A percentile compares a stretch with the other conserved stretches of the same genome.
Evolutionary conservation across 2,113 vertebrate genomes (phyloP).

Genomic region (Calidris pygmaea): DNA sequence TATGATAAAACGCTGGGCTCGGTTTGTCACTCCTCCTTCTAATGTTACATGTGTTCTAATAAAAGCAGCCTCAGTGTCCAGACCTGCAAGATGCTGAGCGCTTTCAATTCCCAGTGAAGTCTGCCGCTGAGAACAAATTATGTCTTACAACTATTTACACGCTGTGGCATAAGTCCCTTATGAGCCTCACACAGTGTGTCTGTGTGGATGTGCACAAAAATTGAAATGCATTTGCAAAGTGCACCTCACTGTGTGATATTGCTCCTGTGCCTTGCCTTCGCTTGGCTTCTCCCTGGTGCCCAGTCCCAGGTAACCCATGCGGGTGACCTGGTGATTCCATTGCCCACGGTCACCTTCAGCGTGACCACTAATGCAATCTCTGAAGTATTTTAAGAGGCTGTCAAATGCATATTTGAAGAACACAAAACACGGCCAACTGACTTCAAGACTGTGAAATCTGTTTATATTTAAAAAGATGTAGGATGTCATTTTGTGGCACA

Average conservation of each 20-base stretch:
- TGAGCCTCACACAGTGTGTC: background rate
- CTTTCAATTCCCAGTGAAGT: background rate
- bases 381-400: background rate
- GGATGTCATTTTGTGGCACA: background rate
- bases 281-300: background rate
- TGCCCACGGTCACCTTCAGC: background rate
- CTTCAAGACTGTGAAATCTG: background rate
- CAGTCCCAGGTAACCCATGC: background rate
- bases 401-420: background rate
- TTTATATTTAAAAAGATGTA: background rate
- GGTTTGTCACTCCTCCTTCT: background rate
- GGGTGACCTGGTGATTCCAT: background rate
- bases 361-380: background rate
- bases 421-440: background rate
- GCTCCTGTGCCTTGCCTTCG: accelerated
- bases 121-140: background rate
- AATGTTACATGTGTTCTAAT: background rate
- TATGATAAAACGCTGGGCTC: background rate
- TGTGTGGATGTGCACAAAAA: background rate
- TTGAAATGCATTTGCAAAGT: background rate
- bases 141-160: background rate
- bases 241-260: background rate
- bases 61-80: background rate
- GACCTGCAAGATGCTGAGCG: background rate
- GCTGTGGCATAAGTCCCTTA: accelerated